Evolutionary conservation across 2,888 invertebrate genomes (phyloP).

Genomic region (Trachelus troglodyta): DNA sequence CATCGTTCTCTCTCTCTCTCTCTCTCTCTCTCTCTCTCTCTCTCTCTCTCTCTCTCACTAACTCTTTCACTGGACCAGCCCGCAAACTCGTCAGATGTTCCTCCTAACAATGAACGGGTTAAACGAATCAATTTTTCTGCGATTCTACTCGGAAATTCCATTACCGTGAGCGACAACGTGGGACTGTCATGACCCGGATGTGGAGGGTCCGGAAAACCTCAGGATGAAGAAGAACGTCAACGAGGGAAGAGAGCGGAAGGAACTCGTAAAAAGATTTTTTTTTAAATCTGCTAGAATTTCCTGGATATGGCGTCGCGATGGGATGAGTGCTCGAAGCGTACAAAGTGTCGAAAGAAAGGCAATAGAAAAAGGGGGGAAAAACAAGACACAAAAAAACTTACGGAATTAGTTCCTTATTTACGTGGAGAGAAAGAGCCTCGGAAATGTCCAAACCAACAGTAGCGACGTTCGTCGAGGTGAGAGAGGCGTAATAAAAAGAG

Average conservation of each 20-base stretch:
- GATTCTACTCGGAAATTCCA: slow-evolving; percentile 54
- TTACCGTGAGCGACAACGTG: slow-evolving; percentile 41
- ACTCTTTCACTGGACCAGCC: slow-evolving; percentile 6
- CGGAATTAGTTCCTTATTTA: slow-evolving; percentile 31
- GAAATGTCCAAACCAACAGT: slow-evolving; percentile 12
- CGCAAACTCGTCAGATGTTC: slow-evolving; percentile 43
- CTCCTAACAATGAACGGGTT: slow-evolving; percentile 54
- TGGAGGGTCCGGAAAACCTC: too few relatives aligned
- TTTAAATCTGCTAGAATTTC: too few relatives aligned
- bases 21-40: slow-evolving; percentile 17
- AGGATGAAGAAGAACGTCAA: slow-evolving; percentile 13
- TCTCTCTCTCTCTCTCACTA: slow-evolving; percentile 20
- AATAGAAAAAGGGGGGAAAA: too few relatives aligned
- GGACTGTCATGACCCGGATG: not conserved
- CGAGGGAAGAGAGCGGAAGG: slow-evolving; percentile 5
- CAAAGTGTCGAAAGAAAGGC: too few relatives aligned
- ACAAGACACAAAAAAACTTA: not conserved
- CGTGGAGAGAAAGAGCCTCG: slow-evolving; percentile 18
- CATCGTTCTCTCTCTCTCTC: slow-evolving; percentile 18
- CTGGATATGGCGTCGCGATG: too few relatives aligned
- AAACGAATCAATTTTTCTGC: slow-evolving; percentile 62
- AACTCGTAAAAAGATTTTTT: too few relatives aligned
- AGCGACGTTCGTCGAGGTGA: not conserved
- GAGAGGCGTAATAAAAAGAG: not conserved
- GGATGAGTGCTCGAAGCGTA: too few relatives aligned